These are phyloP conservation scores for Diarsia brunnea DNA, from an alignment of 2,888 invertebrate genomes.

Conservation along the genomic window DNA sequence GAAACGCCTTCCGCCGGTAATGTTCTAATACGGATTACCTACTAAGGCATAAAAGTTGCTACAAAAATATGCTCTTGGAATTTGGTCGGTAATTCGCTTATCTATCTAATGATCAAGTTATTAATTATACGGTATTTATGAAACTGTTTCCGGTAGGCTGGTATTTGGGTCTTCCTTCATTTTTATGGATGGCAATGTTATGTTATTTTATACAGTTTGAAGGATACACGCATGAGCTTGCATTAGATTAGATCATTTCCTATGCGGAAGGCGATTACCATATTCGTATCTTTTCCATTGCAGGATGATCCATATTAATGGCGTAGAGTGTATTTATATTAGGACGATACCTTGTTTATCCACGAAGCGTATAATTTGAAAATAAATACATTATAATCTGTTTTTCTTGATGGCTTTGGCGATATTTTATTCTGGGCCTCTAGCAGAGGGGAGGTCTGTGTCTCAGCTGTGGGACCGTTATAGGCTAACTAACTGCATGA, in stretches of 20 bases:
- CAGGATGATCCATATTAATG: slow-evolving; percentile 49
- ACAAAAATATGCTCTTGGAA: slow-evolving; percentile 38
- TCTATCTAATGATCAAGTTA: slow-evolving; percentile 50
- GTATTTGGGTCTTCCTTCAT: slow-evolving; percentile 55
- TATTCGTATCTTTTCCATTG: slow-evolving; percentile 35
- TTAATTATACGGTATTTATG: slow-evolving; percentile 42
- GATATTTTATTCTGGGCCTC: not conserved
- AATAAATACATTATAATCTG: slow-evolving; percentile 11
- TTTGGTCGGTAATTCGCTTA: slow-evolving; percentile 50
- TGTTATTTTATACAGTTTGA: slow-evolving; percentile 50
- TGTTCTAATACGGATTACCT: not conserved
- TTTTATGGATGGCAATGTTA: slow-evolving; percentile 41
- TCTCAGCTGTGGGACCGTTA: not conserved
- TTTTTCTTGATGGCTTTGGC: not conserved
- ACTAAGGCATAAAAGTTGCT: not conserved
- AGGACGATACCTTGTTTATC: slow-evolving; percentile 26
- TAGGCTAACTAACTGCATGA: not conserved
- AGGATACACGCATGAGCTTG: slow-evolving; percentile 43
- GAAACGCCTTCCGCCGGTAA: slow-evolving; percentile 20
- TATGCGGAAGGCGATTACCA: slow-evolving; percentile 41
- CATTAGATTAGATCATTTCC: slow-evolving; percentile 44
- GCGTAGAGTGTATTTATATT: slow-evolving; percentile 27
- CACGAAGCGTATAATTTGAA: slow-evolving; percentile 11
- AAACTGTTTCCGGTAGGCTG: slow-evolving; percentile 51
- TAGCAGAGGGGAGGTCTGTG: not conserved